Conservation (phyloP, 2,888 invertebrate genomes). For the Athrips mouffetella region DNA sequence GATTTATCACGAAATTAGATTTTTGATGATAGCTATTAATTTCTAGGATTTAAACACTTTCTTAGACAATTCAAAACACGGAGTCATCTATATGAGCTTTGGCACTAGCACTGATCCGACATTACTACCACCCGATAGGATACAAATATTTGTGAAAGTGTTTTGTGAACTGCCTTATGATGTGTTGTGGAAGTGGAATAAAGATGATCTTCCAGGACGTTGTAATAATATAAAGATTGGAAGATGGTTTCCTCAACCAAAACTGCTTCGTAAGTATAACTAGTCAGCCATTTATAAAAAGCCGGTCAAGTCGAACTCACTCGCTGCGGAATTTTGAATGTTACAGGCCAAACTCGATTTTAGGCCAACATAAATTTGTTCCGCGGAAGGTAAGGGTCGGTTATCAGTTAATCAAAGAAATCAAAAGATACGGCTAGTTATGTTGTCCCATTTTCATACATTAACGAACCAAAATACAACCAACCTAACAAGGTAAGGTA, state of each 20-base stretch:
- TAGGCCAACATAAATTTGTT: too few relatives aligned
- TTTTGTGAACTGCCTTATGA: slow-evolving; percentile 60
- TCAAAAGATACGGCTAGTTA: too few relatives aligned
- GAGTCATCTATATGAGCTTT: slow-evolving; percentile 64
- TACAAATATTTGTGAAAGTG: slow-evolving; percentile 42
- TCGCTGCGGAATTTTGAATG: too few relatives aligned
- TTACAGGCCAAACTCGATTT: too few relatives aligned
- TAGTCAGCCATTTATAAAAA: neutral
- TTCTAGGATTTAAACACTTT: slow-evolving; percentile 50
- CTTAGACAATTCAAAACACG: slow-evolving; percentile 52
- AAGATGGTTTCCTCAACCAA: slow-evolving; percentile 53
- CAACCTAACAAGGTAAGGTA: too few relatives aligned
- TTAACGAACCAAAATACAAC: too few relatives aligned
- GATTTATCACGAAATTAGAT: slow-evolving; percentile 34
- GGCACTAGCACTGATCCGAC: slow-evolving; percentile 56
- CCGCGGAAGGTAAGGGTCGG: too few relatives aligned
- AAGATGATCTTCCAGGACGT: slow-evolving; percentile 43
- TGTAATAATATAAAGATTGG: slow-evolving; percentile 49
- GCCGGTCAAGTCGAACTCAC: too few relatives aligned
- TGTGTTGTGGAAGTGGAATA: slow-evolving; percentile 67
- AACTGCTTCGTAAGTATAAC: slow-evolving; percentile 20
- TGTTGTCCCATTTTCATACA: too few relatives aligned
- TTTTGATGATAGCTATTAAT: neutral
- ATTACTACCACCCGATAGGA: slow-evolving; percentile 41
- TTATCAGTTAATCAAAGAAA: too few relatives aligned